These are phyloP conservation scores for Tetramorium bicarinatum DNA, from an alignment of 2,888 invertebrate genomes.

Conservation along the genomic window DNA sequence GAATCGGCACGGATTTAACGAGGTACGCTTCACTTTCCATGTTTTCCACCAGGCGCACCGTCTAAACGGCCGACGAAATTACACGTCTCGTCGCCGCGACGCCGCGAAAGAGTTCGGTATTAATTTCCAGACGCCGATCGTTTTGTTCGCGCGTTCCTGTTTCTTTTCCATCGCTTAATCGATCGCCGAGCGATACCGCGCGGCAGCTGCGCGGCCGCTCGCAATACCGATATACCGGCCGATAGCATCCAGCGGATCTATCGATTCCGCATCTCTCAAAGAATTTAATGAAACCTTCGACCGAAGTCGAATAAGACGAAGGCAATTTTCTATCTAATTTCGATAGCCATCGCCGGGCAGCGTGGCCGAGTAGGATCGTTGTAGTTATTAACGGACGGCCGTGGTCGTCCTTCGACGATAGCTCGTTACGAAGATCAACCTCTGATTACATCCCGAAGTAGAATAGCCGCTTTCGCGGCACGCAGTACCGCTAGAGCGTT, in stretches of 20 bases:
- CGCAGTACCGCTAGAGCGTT: not conserved
- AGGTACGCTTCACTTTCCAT: conserved; percentile 35
- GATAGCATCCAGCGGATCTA: conserved; percentile 46
- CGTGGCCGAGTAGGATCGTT: conserved; percentile 26
- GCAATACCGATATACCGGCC: conserved; percentile 25
- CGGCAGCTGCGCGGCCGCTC: conserved; percentile 1
- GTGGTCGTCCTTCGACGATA: conserved; percentile 37
- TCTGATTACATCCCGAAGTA: not conserved
- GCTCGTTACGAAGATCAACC: conserved; percentile 31
- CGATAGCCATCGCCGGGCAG: conserved; percentile 52
- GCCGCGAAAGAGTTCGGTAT: not conserved
- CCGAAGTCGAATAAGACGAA: conserved; percentile 31
- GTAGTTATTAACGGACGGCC: conserved; percentile 42
- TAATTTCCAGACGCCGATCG: conserved; percentile 25
- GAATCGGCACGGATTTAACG: conserved; percentile 25
- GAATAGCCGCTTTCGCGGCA: not conserved
- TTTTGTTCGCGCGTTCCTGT: conserved; percentile 25
- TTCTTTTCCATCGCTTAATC: conserved; percentile 25
- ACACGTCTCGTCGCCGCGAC: not conserved
- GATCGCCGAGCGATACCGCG: conserved; percentile 18
- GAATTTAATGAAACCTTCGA: conserved; percentile 52
- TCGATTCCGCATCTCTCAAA: conserved; percentile 47
- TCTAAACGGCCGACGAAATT: not conserved
- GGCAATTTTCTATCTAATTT: conserved; percentile 59
- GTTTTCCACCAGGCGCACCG: conserved; percentile 5